phyloP scores from a whole-genome alignment of 2,797 vertebrate species.

The Cephalopachus bancanus region DNA sequence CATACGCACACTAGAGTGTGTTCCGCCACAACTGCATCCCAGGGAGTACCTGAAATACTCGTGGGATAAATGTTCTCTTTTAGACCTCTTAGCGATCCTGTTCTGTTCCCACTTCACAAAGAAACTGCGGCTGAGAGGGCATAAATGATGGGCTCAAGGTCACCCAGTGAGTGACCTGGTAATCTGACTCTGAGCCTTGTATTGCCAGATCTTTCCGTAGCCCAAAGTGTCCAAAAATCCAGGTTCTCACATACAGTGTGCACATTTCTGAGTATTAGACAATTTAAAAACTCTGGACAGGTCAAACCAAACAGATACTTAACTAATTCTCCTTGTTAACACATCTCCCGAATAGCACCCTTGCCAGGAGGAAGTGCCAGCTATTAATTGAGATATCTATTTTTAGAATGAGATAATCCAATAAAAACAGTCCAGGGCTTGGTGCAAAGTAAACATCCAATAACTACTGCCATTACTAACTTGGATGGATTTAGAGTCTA shows the following conservation, averaged over 20 bases:
- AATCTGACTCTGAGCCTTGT: not conserved
- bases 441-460: not conserved
- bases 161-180: not conserved
- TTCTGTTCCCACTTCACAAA: not conserved
- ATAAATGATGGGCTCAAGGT: not conserved
- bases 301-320: not conserved
- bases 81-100: not conserved
- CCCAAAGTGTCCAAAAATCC: not conserved
- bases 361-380: too few species aligned
- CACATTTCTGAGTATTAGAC: not conserved
- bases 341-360: not conserved
- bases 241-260: not conserved
- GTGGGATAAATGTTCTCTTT: not conserved
- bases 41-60: not conserved
- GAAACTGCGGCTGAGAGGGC: not conserved
- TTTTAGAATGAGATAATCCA: not conserved
- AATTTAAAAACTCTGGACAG: not conserved
- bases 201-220: not conserved
- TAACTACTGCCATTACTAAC: too few species aligned
- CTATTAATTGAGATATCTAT: not conserved
- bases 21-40: not conserved
- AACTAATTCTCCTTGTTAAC: not conserved
- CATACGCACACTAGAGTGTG: rapidly evolving
- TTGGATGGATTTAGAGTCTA: too few species aligned
- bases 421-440: not conserved